Evolutionary conservation across 2,797 vertebrate species (phyloP).

Genomic region (Amblyopsis hoosieri): DNA sequence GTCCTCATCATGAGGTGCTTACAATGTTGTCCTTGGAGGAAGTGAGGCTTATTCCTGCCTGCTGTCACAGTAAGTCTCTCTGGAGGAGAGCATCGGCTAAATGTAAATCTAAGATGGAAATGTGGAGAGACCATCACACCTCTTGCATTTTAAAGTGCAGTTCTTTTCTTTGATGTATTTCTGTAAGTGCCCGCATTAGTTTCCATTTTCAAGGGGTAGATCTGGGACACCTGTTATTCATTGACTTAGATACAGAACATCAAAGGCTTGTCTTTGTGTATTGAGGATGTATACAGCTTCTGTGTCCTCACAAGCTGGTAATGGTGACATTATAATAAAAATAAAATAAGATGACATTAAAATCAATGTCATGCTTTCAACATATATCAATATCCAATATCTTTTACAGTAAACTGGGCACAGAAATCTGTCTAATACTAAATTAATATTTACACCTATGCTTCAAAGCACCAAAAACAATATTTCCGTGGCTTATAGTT

Average conservation of each 20-base stretch:
- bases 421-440: too few relatives aligned
- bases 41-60: too few relatives aligned
- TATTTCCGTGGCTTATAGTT: too few relatives aligned
- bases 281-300: background rate
- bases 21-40: too few relatives aligned
- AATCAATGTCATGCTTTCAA: too few relatives aligned
- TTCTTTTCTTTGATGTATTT: constrained; percentile 1
- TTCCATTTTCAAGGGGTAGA: constrained; percentile 2
- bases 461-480: too few relatives aligned
- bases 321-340: background rate
- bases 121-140: background rate
- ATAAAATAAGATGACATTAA: background rate
- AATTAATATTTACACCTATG: too few relatives aligned
- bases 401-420: too few relatives aligned
- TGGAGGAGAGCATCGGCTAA: background rate
- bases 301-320: background rate
- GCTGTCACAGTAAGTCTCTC: too few relatives aligned
- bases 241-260: background rate
- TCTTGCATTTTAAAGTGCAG: background rate
- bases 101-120: background rate
- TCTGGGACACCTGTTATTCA: constrained; percentile 2
- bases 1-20: too few relatives aligned
- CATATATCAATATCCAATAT: too few relatives aligned
- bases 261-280: background rate
- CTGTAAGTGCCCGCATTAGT: constrained; percentile 2